phyloP scores from a whole-genome alignment of 2,797 vertebrate species.

The Anisognathus igniventris region DNA sequence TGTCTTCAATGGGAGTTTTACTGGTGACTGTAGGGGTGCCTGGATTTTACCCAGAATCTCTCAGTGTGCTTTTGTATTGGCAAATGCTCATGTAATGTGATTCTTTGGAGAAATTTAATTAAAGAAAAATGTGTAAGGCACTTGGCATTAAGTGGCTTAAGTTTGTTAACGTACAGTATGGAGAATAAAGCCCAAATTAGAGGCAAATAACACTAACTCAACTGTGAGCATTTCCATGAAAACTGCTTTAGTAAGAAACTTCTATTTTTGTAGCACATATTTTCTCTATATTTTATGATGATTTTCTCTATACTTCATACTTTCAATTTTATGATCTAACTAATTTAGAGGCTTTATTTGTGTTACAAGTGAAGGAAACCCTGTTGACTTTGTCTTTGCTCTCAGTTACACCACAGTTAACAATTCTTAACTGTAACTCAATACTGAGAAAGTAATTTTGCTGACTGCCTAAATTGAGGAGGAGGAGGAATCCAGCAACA shows the following conservation, averaged over 20 bases:
- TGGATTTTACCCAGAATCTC: not conserved
- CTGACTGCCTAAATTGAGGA: not conserved
- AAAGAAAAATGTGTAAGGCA: not conserved
- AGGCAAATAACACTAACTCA: not conserved
- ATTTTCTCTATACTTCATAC: not conserved
- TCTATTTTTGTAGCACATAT: not conserved
- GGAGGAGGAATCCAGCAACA: not conserved
- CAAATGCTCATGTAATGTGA: not conserved
- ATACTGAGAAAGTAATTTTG: slow-evolving; percentile 6
- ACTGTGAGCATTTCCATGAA: not conserved
- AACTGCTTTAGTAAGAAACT: not conserved
- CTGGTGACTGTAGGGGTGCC: not conserved
- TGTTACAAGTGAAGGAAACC: not conserved
- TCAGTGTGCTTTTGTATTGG: not conserved
- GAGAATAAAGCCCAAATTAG: not conserved
- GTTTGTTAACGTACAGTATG: not conserved
- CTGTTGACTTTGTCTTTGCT: not conserved
- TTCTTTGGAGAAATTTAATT: slow-evolving; percentile 13
- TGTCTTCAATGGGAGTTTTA: not conserved
- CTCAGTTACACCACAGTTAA: not conserved
- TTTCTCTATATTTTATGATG: not conserved
- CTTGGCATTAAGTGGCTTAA: not conserved
- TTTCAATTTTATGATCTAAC: not conserved
- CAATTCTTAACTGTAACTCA: not conserved
- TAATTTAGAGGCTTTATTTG: not conserved